phyloP scores from a whole-genome alignment of 2,888 invertebrate genomes.

The Limnephilus auricula region DNA sequence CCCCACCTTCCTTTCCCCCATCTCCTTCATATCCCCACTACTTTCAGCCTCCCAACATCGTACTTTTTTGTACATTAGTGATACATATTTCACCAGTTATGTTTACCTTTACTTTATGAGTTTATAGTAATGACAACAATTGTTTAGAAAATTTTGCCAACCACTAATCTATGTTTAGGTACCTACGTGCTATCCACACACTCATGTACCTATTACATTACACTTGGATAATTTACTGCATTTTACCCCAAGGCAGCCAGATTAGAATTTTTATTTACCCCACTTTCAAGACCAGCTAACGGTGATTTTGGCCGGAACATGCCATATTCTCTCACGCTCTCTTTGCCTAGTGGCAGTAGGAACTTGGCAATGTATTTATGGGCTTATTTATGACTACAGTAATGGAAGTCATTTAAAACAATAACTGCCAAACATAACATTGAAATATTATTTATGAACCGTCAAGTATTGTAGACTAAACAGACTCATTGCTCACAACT shows the following conservation, averaged over 20 bases:
- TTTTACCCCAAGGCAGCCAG: conserved; percentile 12
- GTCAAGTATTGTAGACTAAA: background rate
- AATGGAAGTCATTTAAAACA: conserved; percentile 7
- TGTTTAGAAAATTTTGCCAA: too few relatives aligned
- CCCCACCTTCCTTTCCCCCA: too few relatives aligned
- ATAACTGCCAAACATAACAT: background rate
- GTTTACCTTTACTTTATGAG: too few relatives aligned
- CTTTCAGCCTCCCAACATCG: too few relatives aligned
- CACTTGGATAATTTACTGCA: background rate
- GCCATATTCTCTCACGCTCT: conserved; percentile 6
- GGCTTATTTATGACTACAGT: conserved; percentile 9
- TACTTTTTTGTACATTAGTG: too few relatives aligned
- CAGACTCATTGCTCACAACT: background rate
- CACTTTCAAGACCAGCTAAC: conserved; percentile 27
- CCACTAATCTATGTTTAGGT: background rate
- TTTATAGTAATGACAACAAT: too few relatives aligned
- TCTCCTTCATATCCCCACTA: too few relatives aligned
- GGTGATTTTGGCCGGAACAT: background rate
- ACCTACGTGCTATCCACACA: background rate
- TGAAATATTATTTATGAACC: background rate
- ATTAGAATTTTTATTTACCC: background rate
- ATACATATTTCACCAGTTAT: too few relatives aligned
- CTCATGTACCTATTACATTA: background rate
- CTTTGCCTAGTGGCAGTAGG: background rate
- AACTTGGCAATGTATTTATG: background rate